Evolutionary conservation across 2,797 vertebrate species (phyloP).

Genomic region (Lerista edwardsae): DNA sequence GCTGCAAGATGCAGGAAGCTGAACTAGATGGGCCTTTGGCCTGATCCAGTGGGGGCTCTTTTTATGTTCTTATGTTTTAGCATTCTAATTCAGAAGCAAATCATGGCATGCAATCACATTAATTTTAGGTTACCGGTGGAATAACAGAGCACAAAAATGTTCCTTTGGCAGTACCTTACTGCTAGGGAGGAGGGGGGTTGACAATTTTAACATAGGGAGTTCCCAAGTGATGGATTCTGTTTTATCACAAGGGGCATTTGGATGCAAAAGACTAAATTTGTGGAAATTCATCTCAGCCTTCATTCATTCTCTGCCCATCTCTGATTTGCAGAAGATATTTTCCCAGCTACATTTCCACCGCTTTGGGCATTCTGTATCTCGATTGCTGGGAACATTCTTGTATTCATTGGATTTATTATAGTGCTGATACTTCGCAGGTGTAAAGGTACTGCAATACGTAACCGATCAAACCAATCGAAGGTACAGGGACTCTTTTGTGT

Average conservation of each 20-base stretch:
- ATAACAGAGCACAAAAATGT: no score
- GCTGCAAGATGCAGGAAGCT: no score
- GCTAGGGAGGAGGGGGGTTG: no score
- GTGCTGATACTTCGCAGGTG: background rate
- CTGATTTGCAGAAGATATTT: slow-evolving; percentile 3
- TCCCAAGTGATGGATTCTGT: no score
- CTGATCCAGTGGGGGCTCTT: no score
- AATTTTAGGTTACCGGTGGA: no score
- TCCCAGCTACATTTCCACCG: background rate
- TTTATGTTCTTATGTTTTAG: no score
- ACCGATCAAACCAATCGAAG: background rate
- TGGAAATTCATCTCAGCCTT: background rate
- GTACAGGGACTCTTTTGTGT: background rate
- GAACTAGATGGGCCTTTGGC: no score
- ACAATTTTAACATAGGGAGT: no score
- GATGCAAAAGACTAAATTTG: background rate
- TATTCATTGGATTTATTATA: background rate
- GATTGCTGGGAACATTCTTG: background rate
- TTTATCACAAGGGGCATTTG: background rate
- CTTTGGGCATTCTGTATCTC: background rate
- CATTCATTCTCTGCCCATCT: background rate
- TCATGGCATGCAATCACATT: no score
- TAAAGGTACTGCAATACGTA: background rate
- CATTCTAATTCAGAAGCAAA: no score
- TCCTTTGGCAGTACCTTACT: no score